Conservation (phyloP, 2,888 invertebrate genomes). For the Spodoptera exigua region DNA sequence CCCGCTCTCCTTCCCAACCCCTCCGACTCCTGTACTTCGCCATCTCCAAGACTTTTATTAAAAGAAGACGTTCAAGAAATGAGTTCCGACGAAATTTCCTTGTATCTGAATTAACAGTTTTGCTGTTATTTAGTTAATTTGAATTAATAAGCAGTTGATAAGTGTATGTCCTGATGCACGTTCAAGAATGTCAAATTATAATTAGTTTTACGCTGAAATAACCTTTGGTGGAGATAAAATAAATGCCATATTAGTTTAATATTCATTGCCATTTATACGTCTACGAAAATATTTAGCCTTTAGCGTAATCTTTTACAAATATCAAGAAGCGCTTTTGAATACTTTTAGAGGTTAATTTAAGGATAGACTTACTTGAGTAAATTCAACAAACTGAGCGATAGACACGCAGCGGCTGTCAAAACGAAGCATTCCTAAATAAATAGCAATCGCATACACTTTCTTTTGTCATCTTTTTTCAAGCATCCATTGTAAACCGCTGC, state of each 20-base stretch:
- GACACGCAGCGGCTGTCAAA: constrained; percentile 5
- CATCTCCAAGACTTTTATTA: constrained; percentile 72
- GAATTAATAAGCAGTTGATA: constrained; percentile 47
- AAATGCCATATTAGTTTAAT: constrained; percentile 6
- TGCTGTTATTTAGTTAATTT: constrained; percentile 51
- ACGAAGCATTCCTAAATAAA: constrained; percentile 25
- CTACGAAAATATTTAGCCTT: too few relatives aligned
- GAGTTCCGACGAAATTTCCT: constrained; percentile 76
- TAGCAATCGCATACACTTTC: constrained; percentile 4
- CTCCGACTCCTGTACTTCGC: constrained; percentile 61
- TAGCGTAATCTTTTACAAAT: too few relatives aligned
- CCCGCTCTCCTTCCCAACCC: constrained; percentile 55
- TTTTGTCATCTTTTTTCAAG: neutral
- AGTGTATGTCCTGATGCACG: constrained; percentile 34
- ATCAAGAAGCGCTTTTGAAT: neutral
- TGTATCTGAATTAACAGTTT: constrained; percentile 68
- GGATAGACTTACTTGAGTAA: neutral
- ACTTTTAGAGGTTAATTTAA: too few relatives aligned
- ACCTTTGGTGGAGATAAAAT: constrained; percentile 34
- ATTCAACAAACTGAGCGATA: neutral
- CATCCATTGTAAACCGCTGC: neutral
- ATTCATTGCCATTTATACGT: neutral
- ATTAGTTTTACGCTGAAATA: constrained; percentile 30
- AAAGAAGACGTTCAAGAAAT: constrained; percentile 80
- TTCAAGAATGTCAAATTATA: constrained; percentile 40